These are phyloP conservation scores for Hirundo rustica DNA, from an alignment of 2,797 vertebrate genomes.

Conservation along the genomic window DNA sequence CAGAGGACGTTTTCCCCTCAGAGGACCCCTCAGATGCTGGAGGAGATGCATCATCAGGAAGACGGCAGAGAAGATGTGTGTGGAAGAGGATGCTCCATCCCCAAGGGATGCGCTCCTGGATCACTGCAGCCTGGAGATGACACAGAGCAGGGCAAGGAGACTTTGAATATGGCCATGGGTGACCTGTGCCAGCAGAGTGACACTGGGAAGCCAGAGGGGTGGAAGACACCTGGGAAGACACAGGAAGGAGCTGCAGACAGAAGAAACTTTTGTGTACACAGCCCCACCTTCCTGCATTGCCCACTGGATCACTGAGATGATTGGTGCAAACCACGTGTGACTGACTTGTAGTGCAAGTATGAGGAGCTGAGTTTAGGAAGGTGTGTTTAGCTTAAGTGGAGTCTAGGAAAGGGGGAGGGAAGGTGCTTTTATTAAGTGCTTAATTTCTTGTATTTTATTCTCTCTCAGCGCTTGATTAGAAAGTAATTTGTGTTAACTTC, in stretches of 20 bases:
- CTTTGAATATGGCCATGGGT: neutral
- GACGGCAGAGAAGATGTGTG: neutral
- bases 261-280: neutral
- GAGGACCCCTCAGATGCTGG: neutral
- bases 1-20: too few species aligned
- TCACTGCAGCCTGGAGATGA: neutral
- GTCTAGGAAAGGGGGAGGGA: neutral
- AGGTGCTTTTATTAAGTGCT: neutral
- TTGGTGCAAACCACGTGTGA: neutral
- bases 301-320: neutral
- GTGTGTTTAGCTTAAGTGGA: neutral
- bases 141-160: neutral
- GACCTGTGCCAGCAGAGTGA: neutral
- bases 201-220: neutral
- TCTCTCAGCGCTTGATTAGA: neutral
- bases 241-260: neutral
- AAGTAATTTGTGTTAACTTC: neutral
- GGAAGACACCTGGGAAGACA: neutral
- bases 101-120: neutral
- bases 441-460: neutral
- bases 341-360: neutral
- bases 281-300: neutral
- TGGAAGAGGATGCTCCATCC: neutral
- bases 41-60: rapidly evolving
- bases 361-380: neutral